phyloP scores from a whole-genome alignment of 2,797 vertebrate species.

The Paedocypris micromegethes region DNA sequence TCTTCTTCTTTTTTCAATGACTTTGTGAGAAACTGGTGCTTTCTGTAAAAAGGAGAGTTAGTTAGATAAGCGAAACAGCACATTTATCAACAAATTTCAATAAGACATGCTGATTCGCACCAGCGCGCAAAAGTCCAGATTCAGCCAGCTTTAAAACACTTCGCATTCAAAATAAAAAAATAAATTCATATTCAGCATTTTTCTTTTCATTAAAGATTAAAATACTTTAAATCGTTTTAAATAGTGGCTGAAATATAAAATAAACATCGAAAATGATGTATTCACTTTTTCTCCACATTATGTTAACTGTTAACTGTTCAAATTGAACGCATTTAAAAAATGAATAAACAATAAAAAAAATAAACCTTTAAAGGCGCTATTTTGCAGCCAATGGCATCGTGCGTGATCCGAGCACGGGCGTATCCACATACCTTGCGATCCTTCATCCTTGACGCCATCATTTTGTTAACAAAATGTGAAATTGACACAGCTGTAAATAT shows the following conservation, averaged over 20 bases:
- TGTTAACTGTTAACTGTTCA: not conserved
- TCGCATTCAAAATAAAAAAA: too few species aligned
- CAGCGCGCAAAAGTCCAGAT: too few species aligned
- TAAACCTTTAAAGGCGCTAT: not conserved
- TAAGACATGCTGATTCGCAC: too few species aligned
- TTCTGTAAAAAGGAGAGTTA: conserved; percentile 62
- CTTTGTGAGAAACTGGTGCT: conserved; percentile 92
- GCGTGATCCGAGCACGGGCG: conserved; percentile 45
- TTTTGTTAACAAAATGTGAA: conserved; percentile 43
- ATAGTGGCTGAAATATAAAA: too few species aligned
- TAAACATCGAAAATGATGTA: too few species aligned
- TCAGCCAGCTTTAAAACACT: too few species aligned
- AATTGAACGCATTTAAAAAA: not conserved
- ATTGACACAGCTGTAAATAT: conserved; percentile 35
- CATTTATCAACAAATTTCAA: not conserved
- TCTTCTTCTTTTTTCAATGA: conserved; percentile 89
- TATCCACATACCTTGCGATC: conserved; percentile 83
- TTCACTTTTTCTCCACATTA: too few species aligned
- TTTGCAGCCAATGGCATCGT: conserved; percentile 28
- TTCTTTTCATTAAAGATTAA: too few species aligned
- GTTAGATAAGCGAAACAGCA: not conserved
- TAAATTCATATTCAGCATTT: too few species aligned
- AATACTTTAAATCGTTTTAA: too few species aligned
- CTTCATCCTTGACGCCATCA: conserved; percentile 88
- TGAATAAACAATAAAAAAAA: not conserved